A percentile compares a stretch with the other conserved stretches of the same genome.
Conservation (phyloP, 1,140 invertebrate species). For the Cecropterus lyciades region DNA sequence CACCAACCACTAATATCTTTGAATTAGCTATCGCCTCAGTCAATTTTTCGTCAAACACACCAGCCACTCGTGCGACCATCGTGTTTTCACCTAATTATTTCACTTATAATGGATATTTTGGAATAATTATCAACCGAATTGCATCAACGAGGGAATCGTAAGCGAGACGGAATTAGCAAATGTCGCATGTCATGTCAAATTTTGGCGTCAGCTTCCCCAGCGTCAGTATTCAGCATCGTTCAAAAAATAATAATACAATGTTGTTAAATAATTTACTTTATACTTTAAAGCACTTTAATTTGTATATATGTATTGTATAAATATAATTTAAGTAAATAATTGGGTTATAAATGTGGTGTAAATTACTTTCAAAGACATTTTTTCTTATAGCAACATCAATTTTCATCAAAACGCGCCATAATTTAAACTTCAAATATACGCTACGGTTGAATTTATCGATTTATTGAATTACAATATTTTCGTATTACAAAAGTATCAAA, state of each 20-base stretch:
- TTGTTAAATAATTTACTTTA: too few species aligned
- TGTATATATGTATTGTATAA: too few species aligned
- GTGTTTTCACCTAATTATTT: conserved; percentile 38
- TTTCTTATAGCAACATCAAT: too few species aligned
- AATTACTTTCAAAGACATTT: too few species aligned
- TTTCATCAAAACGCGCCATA: too few species aligned
- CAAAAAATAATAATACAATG: neutral
- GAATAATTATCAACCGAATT: conserved; percentile 36
- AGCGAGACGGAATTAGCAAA: conserved; percentile 18
- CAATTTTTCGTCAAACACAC: conserved; percentile 86
- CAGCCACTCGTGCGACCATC: conserved; percentile 87
- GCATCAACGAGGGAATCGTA: conserved; percentile 11
- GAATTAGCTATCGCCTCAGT: conserved; percentile 84
- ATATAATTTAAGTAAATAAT: too few species aligned
- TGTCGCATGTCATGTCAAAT: conserved; percentile 11
- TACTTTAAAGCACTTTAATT: too few species aligned
- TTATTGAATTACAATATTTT: too few species aligned
- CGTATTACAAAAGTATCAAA: too few species aligned
- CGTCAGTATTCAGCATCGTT: neutral
- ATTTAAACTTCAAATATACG: too few species aligned
- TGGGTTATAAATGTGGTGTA: too few species aligned
- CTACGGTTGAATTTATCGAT: too few species aligned
- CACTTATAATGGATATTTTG: conserved; percentile 30
- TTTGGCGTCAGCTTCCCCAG: conserved; percentile 14
- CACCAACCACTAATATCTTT: conserved; percentile 95